phyloP scores from a whole-genome alignment of 1,140 invertebrate species.

The Teleopsis dalmanni region DNA sequence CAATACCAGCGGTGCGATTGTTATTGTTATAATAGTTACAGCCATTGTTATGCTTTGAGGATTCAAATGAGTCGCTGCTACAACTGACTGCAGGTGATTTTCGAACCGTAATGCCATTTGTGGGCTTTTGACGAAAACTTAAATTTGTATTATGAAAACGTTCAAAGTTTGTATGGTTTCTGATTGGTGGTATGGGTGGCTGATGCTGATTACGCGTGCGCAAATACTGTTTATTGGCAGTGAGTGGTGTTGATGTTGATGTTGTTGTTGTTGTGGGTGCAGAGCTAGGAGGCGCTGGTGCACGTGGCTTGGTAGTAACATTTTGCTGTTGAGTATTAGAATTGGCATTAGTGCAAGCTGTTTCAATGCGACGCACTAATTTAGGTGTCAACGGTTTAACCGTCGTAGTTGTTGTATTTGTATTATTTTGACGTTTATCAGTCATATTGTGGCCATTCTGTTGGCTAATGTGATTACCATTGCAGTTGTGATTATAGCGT shows the following conservation, averaged over 20 bases:
- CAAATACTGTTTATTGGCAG: constrained; percentile 24
- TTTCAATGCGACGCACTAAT: constrained; percentile 35
- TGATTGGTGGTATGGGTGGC: constrained; percentile 1
- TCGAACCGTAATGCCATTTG: neutral
- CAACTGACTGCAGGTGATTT: neutral
- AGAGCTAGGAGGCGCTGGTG: constrained; percentile 6
- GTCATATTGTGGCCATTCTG: constrained; percentile 12
- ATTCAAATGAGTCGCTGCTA: neutral
- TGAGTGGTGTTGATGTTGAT: constrained; percentile 4
- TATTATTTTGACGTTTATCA: constrained; percentile 7
- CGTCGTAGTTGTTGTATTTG: constrained; percentile 10
- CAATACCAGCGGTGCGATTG: neutral
- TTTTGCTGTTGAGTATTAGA: constrained; percentile 4
- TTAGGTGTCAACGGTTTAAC: constrained; percentile 39
- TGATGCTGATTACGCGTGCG: constrained; percentile 9
- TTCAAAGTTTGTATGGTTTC: constrained; percentile 11
- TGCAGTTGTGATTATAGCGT: constrained; percentile 10
- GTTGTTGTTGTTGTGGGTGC: neutral
- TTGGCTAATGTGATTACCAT: constrained; percentile 12
- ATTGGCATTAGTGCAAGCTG: constrained; percentile 14
- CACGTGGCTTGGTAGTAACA: constrained; percentile 9
- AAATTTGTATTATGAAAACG: constrained; percentile 13
- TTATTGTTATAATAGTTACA: constrained; percentile 9
- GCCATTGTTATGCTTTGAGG: neutral
- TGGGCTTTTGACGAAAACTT: constrained; percentile 13